These are phyloP conservation scores for Pseudopleuronectes americanus DNA, from an alignment of 2,797 vertebrate species.

Conservation along the genomic window DNA sequence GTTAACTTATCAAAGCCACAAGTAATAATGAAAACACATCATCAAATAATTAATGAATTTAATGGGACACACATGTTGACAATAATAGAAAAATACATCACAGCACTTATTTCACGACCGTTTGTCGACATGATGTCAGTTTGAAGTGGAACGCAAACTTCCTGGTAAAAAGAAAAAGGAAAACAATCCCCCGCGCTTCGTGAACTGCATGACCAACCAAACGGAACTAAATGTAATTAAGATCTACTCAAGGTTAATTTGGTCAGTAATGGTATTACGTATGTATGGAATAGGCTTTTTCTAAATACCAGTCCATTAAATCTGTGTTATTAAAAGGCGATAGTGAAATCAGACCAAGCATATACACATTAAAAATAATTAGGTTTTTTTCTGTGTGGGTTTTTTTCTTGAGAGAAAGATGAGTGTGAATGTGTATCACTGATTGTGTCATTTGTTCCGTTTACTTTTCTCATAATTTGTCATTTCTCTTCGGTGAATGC, in stretches of 20 bases:
- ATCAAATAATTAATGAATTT: not conserved
- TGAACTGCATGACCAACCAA: slow-evolving; percentile 93
- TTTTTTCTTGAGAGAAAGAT: slow-evolving; percentile 81
- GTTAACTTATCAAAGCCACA: too few relatives aligned
- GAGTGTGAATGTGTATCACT: slow-evolving; percentile 81
- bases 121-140: not conserved
- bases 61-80: not conserved
- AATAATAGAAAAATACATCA: not conserved
- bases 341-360: slow-evolving; percentile 95
- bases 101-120: not conserved
- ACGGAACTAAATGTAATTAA: slow-evolving; percentile 99
- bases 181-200: slow-evolving; percentile 85
- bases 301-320: slow-evolving; percentile 99
- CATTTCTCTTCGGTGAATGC: slow-evolving; percentile 1
- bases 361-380: slow-evolving; percentile 91
- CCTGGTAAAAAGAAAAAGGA: slow-evolving; percentile 49
- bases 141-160: slow-evolving; percentile 60
- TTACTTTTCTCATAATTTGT: slow-evolving; percentile 40
- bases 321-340: slow-evolving; percentile 95
- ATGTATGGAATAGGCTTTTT: slow-evolving; percentile 95
- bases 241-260: slow-evolving; percentile 98
- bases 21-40: too few relatives aligned
- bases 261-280: slow-evolving; percentile 98
- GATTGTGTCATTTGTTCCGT: slow-evolving; percentile 76
- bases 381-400: slow-evolving; percentile 68